Evolutionary conservation across 1,140 invertebrate genomes (phyloP).

Genomic region (Brachionus rotundiformis): DNA sequence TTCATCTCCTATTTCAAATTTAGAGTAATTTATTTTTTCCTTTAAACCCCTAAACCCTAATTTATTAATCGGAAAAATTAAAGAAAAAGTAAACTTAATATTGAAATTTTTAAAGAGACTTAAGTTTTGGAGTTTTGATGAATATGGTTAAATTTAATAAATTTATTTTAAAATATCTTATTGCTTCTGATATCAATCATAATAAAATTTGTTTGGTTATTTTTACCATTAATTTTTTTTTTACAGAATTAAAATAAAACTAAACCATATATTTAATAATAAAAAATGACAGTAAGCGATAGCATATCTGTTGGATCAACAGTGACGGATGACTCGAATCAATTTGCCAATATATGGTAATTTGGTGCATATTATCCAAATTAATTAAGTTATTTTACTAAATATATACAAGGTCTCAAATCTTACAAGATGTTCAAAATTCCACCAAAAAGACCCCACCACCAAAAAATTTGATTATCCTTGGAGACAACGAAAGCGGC

Average conservation of each 20-base stretch:
- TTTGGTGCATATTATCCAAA: background rate
- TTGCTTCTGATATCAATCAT: background rate
- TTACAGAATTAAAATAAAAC: background rate
- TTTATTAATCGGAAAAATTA: no score
- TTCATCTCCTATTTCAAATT: no score
- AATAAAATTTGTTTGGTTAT: background rate
- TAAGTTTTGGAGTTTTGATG: background rate
- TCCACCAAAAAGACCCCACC: constrained; percentile 51
- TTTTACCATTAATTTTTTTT: no score
- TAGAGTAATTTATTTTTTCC: no score
- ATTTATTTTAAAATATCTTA: background rate
- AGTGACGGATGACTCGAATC: constrained; percentile 1
- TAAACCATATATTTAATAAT: background rate
- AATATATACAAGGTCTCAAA: constrained; percentile 28
- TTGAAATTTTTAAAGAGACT: background rate
- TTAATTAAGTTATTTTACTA: background rate
- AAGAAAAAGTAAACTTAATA: background rate
- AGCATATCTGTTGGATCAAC: background rate
- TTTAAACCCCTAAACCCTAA: no score
- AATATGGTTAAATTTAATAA: background rate
- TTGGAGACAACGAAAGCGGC: constrained; percentile 85
- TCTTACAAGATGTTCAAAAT: constrained; percentile 51
- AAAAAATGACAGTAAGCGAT: constrained; percentile 27
- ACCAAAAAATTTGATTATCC: constrained; percentile 24
- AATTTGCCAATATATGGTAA: constrained; percentile 34